phyloP scores from a whole-genome alignment of 2,888 invertebrate genomes.

The Nemoura dubitans region DNA sequence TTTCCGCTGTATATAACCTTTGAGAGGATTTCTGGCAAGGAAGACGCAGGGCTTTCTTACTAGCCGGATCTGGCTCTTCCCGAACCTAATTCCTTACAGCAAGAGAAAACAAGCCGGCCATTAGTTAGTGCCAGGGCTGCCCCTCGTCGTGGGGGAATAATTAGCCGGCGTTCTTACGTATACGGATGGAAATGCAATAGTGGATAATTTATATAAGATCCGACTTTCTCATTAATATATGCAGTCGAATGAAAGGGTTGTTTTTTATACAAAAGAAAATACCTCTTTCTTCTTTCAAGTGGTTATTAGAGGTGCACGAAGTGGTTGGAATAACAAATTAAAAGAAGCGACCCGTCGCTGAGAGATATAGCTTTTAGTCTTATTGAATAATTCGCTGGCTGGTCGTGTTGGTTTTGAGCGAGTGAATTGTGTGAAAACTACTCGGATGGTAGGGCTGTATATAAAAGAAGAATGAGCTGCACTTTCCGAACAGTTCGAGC shows the following conservation, averaged over 20 bases:
- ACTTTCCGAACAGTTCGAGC: conserved; percentile 1
- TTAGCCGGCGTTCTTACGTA: not conserved
- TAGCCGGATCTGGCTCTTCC: conserved; percentile 31
- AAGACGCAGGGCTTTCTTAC: conserved; percentile 25
- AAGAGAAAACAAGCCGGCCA: conserved; percentile 37
- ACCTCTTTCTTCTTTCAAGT: not conserved
- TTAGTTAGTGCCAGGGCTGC: conserved; percentile 27
- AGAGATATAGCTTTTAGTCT: conserved; percentile 5
- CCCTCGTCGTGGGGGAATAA: not conserved
- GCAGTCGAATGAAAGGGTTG: not conserved
- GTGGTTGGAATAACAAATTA: not conserved
- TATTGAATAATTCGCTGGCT: not conserved
- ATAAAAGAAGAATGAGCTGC: not conserved
- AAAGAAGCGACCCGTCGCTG: not conserved
- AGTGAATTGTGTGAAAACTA: conserved; percentile 7
- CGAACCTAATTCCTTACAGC: conserved; percentile 34
- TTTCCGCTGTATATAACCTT: conserved; percentile 35
- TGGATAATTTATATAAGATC: not conserved
- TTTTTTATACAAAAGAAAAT: not conserved
- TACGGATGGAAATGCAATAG: conserved; percentile 17
- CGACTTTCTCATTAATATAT: not conserved
- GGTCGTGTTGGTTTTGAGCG: not conserved
- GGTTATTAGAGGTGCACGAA: not conserved
- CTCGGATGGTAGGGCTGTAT: not conserved
- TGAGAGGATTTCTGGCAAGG: conserved; percentile 35